These are phyloP conservation scores for Lagorchestes hirsutus DNA, from an alignment of 2,797 vertebrate species.

Conservation along the genomic window DNA sequence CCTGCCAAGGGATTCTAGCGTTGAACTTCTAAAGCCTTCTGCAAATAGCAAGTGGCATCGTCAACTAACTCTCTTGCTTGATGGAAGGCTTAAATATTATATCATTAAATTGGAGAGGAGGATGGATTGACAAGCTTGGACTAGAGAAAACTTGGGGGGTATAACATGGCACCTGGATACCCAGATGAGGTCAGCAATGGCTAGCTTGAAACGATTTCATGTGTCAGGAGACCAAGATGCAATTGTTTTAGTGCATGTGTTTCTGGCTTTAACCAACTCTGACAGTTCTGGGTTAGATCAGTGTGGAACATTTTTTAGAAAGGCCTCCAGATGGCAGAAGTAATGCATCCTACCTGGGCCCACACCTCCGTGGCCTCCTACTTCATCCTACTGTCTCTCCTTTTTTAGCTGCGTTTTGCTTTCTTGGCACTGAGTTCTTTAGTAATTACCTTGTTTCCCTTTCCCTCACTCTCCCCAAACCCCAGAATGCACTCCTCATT, in stretches of 20 bases:
- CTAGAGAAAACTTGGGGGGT: conserved; percentile 34
- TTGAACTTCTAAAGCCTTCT: conserved; percentile 46
- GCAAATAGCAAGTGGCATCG: conserved; percentile 38
- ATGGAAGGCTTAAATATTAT: background rate
- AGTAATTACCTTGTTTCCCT: conserved; percentile 28
- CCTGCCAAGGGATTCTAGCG: conserved; percentile 23
- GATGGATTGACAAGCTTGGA: conserved; percentile 43
- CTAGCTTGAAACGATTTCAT: background rate
- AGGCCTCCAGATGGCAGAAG: conserved; percentile 74
- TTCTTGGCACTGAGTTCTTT: conserved; percentile 32
- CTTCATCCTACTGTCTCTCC: conserved; percentile 5
- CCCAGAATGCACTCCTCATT: conserved; percentile 1
- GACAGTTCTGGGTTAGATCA: conserved; percentile 67
- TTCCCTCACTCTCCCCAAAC: background rate
- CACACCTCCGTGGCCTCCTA: background rate
- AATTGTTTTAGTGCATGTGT: conserved; percentile 30
- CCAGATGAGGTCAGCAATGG: background rate
- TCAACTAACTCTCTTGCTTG: conserved; percentile 9
- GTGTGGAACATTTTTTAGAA: conserved; percentile 53
- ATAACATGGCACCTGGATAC: background rate
- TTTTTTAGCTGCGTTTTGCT: conserved; percentile 53
- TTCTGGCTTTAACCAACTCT: conserved; percentile 60
- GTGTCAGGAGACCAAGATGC: conserved; percentile 1
- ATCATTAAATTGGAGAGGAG: conserved; percentile 2
- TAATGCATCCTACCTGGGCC: conserved; percentile 56